phyloP scores from a whole-genome alignment of 2,113 vertebrate species.

The Trachemys scripta region DNA sequence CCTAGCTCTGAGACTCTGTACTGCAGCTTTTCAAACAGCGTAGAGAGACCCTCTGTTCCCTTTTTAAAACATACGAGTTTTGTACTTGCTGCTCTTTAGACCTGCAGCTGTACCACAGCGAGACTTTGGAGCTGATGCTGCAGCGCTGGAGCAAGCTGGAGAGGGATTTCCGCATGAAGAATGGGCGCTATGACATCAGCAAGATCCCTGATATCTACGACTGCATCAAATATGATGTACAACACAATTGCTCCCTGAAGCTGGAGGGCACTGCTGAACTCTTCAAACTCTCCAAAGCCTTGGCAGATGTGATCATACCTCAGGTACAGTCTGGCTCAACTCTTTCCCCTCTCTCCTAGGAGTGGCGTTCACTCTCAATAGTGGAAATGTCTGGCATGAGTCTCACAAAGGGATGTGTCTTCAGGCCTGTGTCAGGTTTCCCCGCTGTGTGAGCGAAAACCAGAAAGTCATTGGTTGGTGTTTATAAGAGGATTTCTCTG shows the following conservation, averaged over 20 bases:
- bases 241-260: constrained; percentile 91
- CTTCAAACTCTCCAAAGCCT: constrained; percentile 90
- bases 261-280: constrained; percentile 94
- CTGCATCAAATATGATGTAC: constrained; percentile 97
- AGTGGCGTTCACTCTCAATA: neutral
- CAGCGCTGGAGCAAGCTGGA: constrained; percentile 98
- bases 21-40: neutral
- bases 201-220: constrained; percentile 98
- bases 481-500: neutral
- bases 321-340: constrained; percentile 81
- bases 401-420: neutral
- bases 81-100: constrained; percentile 75
- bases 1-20: neutral
- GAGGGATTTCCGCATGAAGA: constrained; percentile 95
- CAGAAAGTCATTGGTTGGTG: neutral
- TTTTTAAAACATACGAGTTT: neutral
- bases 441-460: neutral
- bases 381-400: neutral
- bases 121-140: constrained; percentile 96
- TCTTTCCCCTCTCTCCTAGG: neutral
- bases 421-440: neutral
- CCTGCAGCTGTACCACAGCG: constrained; percentile 96
- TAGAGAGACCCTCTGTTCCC: neutral
- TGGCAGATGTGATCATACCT: constrained; percentile 96
- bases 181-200: constrained; percentile 96